Evolutionary conservation across 1,140 invertebrate genomes (phyloP), one percentile per base, ranked within the genome.

Genomic region (Diorhabda sublineata): DNA sequence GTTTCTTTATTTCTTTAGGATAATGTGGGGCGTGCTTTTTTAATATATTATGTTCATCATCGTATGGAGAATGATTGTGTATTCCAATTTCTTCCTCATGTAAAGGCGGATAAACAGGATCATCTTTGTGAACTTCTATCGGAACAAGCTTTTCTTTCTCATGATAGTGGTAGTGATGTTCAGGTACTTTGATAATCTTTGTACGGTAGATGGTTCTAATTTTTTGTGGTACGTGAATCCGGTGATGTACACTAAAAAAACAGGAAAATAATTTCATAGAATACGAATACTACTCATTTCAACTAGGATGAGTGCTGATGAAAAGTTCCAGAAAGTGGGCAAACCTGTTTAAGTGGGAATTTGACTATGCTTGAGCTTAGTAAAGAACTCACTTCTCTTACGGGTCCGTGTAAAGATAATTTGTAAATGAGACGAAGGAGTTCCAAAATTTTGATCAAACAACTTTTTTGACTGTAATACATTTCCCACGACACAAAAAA

Each of bases 111-210:
- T 70, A 67, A 3, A 66, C 11, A 2, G 58, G 64, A 4, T 73
- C 72, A 2, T 68, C 45, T 57, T 74, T 71, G 5, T 67, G 73
- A 26, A 42, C 47, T 45, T 70, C 68, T 3, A 68, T 11, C 2
- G 45, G 61, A 42, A 80, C 70, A 7, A 70, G 69, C 47, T 75
- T 76, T 65, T 75, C 74, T 45, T 76, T 75, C 47, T 79, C 75
- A 66, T 80, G 77, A 61, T 77, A 75, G 58, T 80, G 75, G 59
- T 80, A 78, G 61, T 80, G 79, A 67, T 79, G 78, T 61, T 79
- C 74, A 0, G 78, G 78, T 7, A 80, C 73, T 72, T 80, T 80
- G 9, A 80, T 72, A 7, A 78, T 72, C 75, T 80, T 80, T 5
- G 79, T 80, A 63, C 73, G 76, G 64, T 78, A 78, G 42, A 80